Percentiles rank a stretch among this genome's conserved stretches.
Conservation (phyloP, 2,888 invertebrate species). For the Megamerina dolium region DNA sequence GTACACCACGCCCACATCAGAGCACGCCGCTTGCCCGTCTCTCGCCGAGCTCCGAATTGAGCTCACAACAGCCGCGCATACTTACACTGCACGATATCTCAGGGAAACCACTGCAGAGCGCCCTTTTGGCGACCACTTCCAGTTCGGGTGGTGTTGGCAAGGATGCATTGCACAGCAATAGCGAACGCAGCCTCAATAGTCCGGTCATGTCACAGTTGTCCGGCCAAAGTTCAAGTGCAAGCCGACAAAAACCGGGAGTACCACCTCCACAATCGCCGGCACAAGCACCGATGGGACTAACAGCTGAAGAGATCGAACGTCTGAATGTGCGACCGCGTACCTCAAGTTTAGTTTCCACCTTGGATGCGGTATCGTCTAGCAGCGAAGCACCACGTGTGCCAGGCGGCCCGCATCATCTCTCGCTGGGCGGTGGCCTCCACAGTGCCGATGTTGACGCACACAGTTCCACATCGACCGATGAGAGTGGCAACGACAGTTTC, state of each 20-base stretch:
- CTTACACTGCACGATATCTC: constrained; percentile 90
- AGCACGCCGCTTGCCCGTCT: constrained; percentile 85
- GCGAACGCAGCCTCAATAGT: constrained; percentile 85
- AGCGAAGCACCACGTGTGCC: constrained; percentile 71
- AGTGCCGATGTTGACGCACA: constrained; percentile 67
- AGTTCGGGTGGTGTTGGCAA: constrained; percentile 83
- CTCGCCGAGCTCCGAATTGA: constrained; percentile 87
- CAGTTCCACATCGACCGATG: constrained; percentile 80
- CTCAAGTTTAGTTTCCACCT: constrained; percentile 83
- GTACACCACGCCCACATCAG: constrained; percentile 69
- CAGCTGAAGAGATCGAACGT: constrained; percentile 88
- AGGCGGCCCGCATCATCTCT: constrained; percentile 62
- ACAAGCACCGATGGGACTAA: constrained; percentile 75
- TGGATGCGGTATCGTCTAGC: constrained; percentile 90
- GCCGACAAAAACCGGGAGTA: constrained; percentile 64
- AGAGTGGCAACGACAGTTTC: constrained; percentile 94
- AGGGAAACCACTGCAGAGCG: constrained; percentile 85
- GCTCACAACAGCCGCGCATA: constrained; percentile 85
- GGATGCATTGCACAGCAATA: constrained; percentile 83
- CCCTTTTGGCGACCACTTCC: constrained; percentile 80
- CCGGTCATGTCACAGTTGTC: constrained; percentile 89
- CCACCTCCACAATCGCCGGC: constrained; percentile 65
- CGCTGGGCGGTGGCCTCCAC: constrained; percentile 60
- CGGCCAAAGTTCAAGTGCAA: constrained; percentile 76
- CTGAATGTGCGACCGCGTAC: constrained; percentile 82